Base-by-base conservation (phyloP, 2,797 vertebrate species). In the Peromyscus nudipes region DNA sequence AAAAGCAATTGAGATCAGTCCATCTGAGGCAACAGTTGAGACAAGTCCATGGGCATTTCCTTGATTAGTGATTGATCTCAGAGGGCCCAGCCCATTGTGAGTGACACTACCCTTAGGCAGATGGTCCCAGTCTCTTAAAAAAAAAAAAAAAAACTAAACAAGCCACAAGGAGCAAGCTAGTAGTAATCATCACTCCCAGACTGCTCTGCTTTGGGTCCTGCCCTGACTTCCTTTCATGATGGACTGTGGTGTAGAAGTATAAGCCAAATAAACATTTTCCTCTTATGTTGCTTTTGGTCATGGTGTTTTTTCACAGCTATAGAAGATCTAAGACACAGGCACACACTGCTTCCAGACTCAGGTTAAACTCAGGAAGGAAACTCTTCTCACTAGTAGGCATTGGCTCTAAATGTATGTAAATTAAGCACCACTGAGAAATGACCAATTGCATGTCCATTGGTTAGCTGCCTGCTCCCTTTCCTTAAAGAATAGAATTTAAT, bases 321-420 rank as follows among this genome's bases (percentile, higher is more conserved):
- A 34, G 62, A 65, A 34, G 12, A 40, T 65, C 11, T 31, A 84
- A 65, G 40, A 7, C 27, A 31, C 5, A 31, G 60, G 37, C 29
- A 46, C 11, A 10, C 19, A 76, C 16, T 91, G 29, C 31, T 65
- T 76, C 91, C 27, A 88, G 31, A 91, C 55, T 85, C 71, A 82
- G 62, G 27, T 83, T 96, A 86, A 57, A 34, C 31, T n/a, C n/a
- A 17, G 79, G 95, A 65, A 40, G 29, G 49, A 96, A 94, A 21
- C 43, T 55, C 13, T 69, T 80, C 46, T 87, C 69, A 57, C 57
- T 55, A 91, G 52, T 43, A 52, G 93, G 29, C 52, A 84, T 34
- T 93, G 87, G 21, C 67, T 93, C 19, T 81, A 46, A 79, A 62
- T 92, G 62, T 82, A 94, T 97, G 90, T 57, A 92, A 92, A 88